These are phyloP conservation scores for Mobula birostris DNA, from an alignment of 2,113 vertebrate species.

Conservation along the genomic window DNA sequence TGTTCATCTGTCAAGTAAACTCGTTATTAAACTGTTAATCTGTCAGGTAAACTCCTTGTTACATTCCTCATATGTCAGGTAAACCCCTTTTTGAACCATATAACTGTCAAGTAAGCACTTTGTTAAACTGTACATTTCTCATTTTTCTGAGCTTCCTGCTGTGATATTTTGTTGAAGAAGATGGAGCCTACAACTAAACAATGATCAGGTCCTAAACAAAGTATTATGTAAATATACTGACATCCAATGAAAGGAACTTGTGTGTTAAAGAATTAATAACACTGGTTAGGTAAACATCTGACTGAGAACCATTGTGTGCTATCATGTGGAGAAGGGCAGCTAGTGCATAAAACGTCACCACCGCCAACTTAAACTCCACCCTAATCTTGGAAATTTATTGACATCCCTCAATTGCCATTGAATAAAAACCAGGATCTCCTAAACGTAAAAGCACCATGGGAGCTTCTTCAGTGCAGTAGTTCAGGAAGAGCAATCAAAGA, in stretches of 20 bases:
- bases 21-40: conserved; percentile 32
- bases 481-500: too few relatives aligned
- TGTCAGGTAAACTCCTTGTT: conserved; percentile 23
- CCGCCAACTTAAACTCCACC: too few relatives aligned
- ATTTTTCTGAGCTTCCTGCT: neutral
- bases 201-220: neutral
- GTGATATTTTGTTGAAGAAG: conserved; percentile 9
- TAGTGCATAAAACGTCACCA: too few relatives aligned
- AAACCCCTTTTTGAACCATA: neutral
- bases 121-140: conserved; percentile 11
- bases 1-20: conserved; percentile 34
- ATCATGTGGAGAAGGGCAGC: too few relatives aligned
- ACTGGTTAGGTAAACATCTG: neutral
- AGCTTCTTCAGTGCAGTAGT: too few relatives aligned
- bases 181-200: neutral
- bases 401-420: too few relatives aligned
- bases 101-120: conserved; percentile 25
- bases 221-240: neutral
- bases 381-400: too few relatives aligned
- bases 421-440: too few relatives aligned
- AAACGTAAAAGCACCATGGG: too few relatives aligned
- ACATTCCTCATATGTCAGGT: conserved; percentile 19
- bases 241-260: neutral
- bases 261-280: neutral
- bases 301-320: too few relatives aligned